A percentile compares a stretch with the other conserved stretches of the same genome.
Evolutionary conservation across 2,888 invertebrate species (phyloP).

Genomic region (Leucozona laternaria): DNA sequence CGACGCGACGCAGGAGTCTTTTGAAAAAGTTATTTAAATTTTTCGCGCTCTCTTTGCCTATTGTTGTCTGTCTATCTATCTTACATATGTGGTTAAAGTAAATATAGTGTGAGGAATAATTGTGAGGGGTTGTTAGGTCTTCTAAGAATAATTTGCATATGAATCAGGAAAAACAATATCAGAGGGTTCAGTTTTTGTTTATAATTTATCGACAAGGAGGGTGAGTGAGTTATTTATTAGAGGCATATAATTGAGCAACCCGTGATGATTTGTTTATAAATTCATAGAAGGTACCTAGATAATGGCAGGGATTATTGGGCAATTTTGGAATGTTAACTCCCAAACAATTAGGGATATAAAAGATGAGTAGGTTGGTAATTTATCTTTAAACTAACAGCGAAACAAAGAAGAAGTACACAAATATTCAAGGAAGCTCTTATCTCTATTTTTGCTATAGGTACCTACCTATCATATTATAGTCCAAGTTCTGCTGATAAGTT

Average conservation of each 20-base stretch:
- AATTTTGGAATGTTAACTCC: slow-evolving; percentile 53
- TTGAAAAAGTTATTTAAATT: slow-evolving; percentile 68
- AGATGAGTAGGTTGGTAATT: slow-evolving; percentile 20
- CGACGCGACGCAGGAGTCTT: slow-evolving; percentile 12
- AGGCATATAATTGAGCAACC: neutral
- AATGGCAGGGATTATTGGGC: slow-evolving; percentile 29
- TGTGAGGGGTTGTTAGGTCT: slow-evolving; percentile 1
- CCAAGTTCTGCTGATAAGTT: neutral
- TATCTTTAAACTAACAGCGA: neutral
- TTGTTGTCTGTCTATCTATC: slow-evolving; percentile 56
- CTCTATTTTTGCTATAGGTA: no score
- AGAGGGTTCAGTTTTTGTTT: slow-evolving; percentile 35
- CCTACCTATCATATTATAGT: neutral
- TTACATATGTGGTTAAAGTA: slow-evolving; percentile 28
- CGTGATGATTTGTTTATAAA: slow-evolving; percentile 52
- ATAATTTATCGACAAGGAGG: slow-evolving; percentile 64
- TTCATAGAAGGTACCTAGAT: slow-evolving; percentile 20
- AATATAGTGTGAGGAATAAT: slow-evolving; percentile 37
- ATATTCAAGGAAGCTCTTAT: neutral
- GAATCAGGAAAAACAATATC: slow-evolving; percentile 63
- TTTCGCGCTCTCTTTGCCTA: slow-evolving; percentile 26
- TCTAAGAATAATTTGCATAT: slow-evolving; percentile 67
- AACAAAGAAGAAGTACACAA: neutral
- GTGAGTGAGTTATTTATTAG: slow-evolving; percentile 19
- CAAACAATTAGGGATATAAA: slow-evolving; percentile 64